Base-by-base conservation (phyloP, 2,113 vertebrate species). In the Semicossyphus pulcher region DNA sequence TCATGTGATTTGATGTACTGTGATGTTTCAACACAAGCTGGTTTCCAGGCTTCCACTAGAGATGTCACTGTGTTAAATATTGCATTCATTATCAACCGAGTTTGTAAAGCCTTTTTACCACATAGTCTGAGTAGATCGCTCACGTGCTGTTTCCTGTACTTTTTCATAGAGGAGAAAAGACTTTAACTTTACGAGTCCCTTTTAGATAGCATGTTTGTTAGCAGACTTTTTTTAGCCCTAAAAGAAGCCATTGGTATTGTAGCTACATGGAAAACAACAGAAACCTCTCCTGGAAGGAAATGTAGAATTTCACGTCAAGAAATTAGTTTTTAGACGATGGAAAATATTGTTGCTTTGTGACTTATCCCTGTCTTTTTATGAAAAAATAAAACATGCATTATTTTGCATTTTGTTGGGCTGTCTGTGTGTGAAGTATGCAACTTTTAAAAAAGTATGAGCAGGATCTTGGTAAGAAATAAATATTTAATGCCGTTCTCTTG, bases 301-400 rank as follows among this genome's bases (percentile, higher is more conserved):
- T 45, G 61, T 85, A 88, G 81, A 65, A 56, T 89, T 91, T 78
- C 86, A 82, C 81, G 56, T 54, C 5, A 70, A 72, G 36, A 52
- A 76, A 70, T 63, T 86, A 87, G 85, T 63, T 91, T 89, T 88
- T 91, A 91, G 86, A 87, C 18, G 25, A 70, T 68, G 52, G 34
- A 85, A 88, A 86, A 84, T 80, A 69, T 83, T 84, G 63, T 89
- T 89, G 79, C 91, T 89, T 91, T 91, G 90, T 92, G 85, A 89
- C 78, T 90, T 85, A 72, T 81, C 80, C 76, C 74, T 84, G 84
- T 91, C 84, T 92, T 92, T 91, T 88, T 90, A 91, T 85, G 80
- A 73, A 83, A 86, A 66, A 89, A 85, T 56, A 89, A 90, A 91
- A 89, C 29, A 75, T 80, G 84, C 85, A 83, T 88, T 79, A 69